A percentile compares a stretch with the other conserved stretches of the same genome.
phyloP scores from a whole-genome alignment of 1,140 invertebrate species.

The Danaus melanippus region DNA sequence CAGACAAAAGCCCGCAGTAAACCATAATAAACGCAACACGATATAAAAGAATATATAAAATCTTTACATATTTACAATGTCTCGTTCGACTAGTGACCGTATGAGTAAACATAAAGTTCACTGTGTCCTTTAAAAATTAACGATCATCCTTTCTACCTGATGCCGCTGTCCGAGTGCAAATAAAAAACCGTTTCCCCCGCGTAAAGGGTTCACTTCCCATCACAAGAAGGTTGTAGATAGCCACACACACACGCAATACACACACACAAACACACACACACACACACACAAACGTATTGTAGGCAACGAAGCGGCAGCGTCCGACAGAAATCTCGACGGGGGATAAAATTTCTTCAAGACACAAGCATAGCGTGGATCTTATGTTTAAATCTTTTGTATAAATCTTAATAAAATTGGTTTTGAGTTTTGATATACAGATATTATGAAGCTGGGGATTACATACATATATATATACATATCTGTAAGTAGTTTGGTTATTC shows the following conservation, averaged over 20 bases:
- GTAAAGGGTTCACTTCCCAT: conserved; percentile 71
- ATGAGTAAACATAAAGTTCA: conserved; percentile 56
- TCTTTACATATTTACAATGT: no score
- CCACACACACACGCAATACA: conserved; percentile 24
- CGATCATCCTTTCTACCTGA: conserved; percentile 71
- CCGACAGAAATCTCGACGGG: conserved; percentile 60
- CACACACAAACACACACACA: conserved; percentile 32
- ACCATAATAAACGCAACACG: no score
- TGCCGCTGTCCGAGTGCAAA: conserved; percentile 67
- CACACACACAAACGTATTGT: conserved; percentile 21
- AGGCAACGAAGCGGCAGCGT: conserved; percentile 36
- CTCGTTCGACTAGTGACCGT: conserved; percentile 22
- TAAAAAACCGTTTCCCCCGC: conserved; percentile 67
- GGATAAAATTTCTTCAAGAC: conserved; percentile 60
- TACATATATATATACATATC: no score
- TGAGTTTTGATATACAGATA: no score
- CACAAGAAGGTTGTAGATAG: conserved; percentile 49
- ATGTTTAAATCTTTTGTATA: no score
- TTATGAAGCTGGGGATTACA: no score
- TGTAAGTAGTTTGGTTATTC: no score
- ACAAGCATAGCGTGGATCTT: conserved; percentile 49
- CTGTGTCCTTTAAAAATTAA: conserved; percentile 70
- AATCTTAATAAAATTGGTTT: no score
- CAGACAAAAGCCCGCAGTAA: no score
- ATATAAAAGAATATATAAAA: no score